phyloP scores from a whole-genome alignment of 2,888 invertebrate genomes.

The Leptinotarsa haldemani region DNA sequence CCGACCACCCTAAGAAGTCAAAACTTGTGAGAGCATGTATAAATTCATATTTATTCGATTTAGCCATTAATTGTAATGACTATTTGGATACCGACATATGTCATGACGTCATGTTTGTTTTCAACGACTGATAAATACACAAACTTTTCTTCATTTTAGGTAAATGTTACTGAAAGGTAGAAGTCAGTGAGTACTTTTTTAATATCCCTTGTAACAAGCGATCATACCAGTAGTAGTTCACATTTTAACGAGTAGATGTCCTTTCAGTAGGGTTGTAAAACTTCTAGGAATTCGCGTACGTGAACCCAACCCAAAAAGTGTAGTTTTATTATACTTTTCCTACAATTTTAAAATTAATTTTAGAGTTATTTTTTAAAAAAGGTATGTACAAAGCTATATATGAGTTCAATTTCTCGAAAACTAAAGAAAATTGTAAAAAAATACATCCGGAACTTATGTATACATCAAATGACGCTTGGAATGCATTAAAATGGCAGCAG shows the following conservation, averaged over 20 bases:
- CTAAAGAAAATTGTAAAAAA: constrained; percentile 14
- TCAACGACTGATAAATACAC: no score
- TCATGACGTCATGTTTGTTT: no score
- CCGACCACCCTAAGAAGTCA: no score
- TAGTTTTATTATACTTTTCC: constrained; percentile 45
- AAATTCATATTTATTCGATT: no score
- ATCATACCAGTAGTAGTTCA: constrained; percentile 11
- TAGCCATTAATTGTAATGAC: no score
- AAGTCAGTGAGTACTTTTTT: background rate
- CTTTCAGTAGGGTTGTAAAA: constrained; percentile 39
- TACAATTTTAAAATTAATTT: constrained; percentile 41
- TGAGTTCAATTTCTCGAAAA: constrained; percentile 13
- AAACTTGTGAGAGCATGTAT: no score
- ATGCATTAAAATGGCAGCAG: constrained; percentile 56
- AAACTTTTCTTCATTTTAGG: no score
- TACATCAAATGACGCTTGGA: constrained; percentile 49
- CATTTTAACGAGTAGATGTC: constrained; percentile 40
- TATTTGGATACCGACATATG: no score
- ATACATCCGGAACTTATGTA: constrained; percentile 42
- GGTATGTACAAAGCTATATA: constrained; percentile 37
- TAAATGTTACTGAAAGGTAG: no score
- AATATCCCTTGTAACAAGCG: background rate
- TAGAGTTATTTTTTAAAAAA: constrained; percentile 36
- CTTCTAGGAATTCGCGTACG: constrained; percentile 49
- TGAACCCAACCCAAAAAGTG: constrained; percentile 58